A percentile compares a stretch with the other conserved stretches of the same genome.
Evolutionary conservation across 2,113 vertebrate genomes (phyloP).

Genomic region (Rhabdornis inornatus): DNA sequence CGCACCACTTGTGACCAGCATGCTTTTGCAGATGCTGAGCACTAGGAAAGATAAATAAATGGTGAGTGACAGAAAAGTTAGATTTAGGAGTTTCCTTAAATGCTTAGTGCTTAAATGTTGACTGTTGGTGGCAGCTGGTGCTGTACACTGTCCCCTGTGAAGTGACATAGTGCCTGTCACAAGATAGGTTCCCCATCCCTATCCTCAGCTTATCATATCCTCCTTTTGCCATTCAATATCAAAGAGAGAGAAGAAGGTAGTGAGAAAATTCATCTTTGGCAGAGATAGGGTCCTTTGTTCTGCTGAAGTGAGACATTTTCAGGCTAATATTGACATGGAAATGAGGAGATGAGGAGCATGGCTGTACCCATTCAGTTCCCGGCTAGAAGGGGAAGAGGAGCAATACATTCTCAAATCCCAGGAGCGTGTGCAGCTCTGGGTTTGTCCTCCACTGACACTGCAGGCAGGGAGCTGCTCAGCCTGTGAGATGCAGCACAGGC

Average conservation of each 20-base stretch:
- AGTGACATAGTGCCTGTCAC: background rate
- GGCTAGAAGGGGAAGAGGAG: background rate
- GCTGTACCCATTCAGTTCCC: background rate
- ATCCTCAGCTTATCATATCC: background rate
- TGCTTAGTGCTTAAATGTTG: background rate
- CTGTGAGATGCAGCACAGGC: background rate
- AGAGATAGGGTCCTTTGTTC: background rate
- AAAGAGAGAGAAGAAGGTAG: background rate
- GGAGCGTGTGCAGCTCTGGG: accelerated
- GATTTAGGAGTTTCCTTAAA: background rate
- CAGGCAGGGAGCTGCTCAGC: background rate
- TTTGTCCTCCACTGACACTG: background rate
- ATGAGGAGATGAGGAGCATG: background rate
- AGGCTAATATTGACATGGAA: background rate
- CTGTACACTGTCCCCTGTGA: background rate
- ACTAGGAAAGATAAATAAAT: background rate
- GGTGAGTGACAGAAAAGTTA: background rate
- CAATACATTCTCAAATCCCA: background rate
- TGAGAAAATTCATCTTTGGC: background rate
- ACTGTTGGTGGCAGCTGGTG: background rate
- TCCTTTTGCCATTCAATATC: background rate
- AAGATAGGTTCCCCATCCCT: background rate
- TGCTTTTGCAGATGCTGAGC: background rate
- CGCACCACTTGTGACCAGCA: background rate
- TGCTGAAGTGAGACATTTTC: background rate